Percentiles rank a stretch among this genome's conserved stretches.
Evolutionary conservation across 2,797 vertebrate genomes (phyloP).

Genomic region (Hemibagrus guttatus): DNA sequence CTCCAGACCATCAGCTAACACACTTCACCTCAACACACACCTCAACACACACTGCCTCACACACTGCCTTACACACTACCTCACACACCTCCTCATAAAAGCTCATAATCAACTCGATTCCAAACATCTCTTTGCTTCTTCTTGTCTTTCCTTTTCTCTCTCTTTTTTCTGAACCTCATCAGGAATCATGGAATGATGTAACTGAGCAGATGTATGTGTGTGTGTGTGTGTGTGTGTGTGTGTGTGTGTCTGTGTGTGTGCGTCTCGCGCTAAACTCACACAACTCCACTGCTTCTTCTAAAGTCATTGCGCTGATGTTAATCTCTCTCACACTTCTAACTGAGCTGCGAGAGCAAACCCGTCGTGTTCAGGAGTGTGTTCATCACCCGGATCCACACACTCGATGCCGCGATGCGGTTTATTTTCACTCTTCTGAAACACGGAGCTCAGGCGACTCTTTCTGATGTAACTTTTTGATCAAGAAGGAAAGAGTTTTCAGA

Average conservation of each 20-base stretch:
- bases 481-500: neutral
- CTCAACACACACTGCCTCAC: too few relatives aligned
- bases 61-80: too few relatives aligned
- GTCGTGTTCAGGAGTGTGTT: neutral
- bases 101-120: too few relatives aligned
- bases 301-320: neutral
- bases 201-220: conserved; percentile 10
- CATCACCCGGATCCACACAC: neutral
- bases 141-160: neutral
- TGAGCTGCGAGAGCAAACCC: neutral
- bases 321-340: neutral
- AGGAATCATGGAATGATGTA: conserved; percentile 41
- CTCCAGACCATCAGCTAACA: neutral
- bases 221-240: too few relatives aligned
- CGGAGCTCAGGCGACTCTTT: neutral
- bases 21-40: neutral
- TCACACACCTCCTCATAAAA: too few relatives aligned
- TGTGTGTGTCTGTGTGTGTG: too few relatives aligned
- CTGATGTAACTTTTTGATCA: neutral
- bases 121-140: neutral
- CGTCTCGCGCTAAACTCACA: too few relatives aligned
- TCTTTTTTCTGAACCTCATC: conserved; percentile 54
- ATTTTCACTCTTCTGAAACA: neutral
- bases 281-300: neutral
- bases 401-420: neutral